Conservation (phyloP, 2,888 invertebrate species). For the Rugalucina vietnamica region DNA sequence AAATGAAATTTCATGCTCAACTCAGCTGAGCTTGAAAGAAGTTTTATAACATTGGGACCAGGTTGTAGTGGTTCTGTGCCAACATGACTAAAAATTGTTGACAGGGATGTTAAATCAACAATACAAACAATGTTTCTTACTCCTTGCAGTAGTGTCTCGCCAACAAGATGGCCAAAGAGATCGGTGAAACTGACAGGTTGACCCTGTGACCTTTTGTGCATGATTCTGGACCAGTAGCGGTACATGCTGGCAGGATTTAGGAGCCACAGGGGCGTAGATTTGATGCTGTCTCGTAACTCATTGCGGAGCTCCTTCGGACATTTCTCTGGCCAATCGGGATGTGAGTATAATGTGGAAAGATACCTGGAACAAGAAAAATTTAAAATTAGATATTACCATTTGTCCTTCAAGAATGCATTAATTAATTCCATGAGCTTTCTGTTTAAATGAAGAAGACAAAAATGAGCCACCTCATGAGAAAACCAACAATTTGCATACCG, state of each 20-base stretch:
- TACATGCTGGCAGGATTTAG: constrained; percentile 78
- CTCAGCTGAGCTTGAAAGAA: too few relatives aligned
- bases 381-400: too few relatives aligned
- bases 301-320: constrained; percentile 80
- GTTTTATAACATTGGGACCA: too few relatives aligned
- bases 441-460: too few relatives aligned
- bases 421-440: too few relatives aligned
- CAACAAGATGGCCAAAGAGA: constrained; percentile 84
- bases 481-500: too few relatives aligned
- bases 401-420: too few relatives aligned
- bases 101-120: neutral
- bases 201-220: constrained; percentile 82
- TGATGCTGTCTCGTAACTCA: constrained; percentile 81
- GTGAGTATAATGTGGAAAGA: constrained; percentile 84
- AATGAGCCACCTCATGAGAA: too few relatives aligned
- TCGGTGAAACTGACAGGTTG: constrained; percentile 85
- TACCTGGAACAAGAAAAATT: constrained; percentile 83
- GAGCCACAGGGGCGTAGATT: constrained; percentile 81
- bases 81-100: too few relatives aligned
- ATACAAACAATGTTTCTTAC: constrained; percentile 79
- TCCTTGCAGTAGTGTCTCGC: constrained; percentile 83
- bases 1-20: too few relatives aligned
- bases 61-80: too few relatives aligned
- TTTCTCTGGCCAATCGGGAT: constrained; percentile 83
- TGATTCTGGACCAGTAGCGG: constrained; percentile 78